These are phyloP conservation scores for Pseudomyrmex gracilis DNA, from an alignment of 1,140 invertebrate species.

Conservation along the genomic window DNA sequence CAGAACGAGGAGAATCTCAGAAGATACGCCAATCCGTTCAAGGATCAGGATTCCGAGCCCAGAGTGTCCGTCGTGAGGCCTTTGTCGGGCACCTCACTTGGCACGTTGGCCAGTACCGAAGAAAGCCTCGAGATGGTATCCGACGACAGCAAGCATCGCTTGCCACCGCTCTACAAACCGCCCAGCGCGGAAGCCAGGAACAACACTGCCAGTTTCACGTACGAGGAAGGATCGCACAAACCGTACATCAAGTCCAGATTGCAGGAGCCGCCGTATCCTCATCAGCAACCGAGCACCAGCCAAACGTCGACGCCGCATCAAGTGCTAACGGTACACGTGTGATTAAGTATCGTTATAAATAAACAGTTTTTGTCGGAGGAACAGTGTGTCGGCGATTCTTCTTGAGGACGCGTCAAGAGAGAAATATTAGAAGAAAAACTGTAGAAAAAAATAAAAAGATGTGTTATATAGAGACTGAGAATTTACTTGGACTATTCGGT, in stretches of 20 bases:
- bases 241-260: constrained; percentile 92
- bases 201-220: constrained; percentile 90
- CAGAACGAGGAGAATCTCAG: constrained; percentile 96
- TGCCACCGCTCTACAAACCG: constrained; percentile 87
- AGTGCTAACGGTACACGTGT: constrained; percentile 87
- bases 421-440: constrained; percentile 1
- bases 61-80: constrained; percentile 87
- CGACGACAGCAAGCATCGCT: constrained; percentile 86
- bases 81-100: constrained; percentile 85
- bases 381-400: background rate
- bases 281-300: constrained; percentile 81
- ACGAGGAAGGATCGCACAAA: constrained; percentile 89
- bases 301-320: constrained; percentile 84
- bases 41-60: constrained; percentile 86
- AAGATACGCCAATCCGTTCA: constrained; percentile 88
- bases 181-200: constrained; percentile 90
- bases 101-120: constrained; percentile 83
- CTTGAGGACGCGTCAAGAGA: background rate
- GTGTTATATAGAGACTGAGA: constrained; percentile 17
- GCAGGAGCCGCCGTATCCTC: constrained; percentile 81
- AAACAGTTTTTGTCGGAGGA: constrained; percentile 16
- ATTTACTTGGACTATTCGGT: constrained; percentile 12
- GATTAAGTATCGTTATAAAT: constrained; percentile 62
- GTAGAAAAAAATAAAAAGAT: constrained; percentile 26
- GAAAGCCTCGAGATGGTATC: constrained; percentile 88